phyloP scores from a whole-genome alignment of 1,140 invertebrate genomes.

The Amphibalanus amphitrite region DNA sequence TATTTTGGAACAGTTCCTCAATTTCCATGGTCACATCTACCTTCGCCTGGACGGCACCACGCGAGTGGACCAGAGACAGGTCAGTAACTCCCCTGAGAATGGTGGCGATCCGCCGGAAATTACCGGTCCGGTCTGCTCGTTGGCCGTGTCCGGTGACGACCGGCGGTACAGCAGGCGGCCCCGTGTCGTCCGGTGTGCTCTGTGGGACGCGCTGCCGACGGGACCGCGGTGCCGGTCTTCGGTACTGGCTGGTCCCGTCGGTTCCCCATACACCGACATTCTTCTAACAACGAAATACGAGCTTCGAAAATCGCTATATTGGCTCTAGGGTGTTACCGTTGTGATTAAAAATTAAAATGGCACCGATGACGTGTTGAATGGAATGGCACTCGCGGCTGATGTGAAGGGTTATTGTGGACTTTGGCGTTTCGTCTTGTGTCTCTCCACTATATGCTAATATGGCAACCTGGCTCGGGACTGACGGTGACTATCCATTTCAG shows the following conservation, averaged over 20 bases:
- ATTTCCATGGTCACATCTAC: constrained; percentile 93
- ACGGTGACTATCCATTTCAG: constrained; percentile 16
- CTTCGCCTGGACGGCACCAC: constrained; percentile 94
- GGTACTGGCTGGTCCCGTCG: not conserved
- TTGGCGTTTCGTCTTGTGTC: too few relatives aligned
- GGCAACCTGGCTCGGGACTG: too few relatives aligned
- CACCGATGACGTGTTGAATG: too few relatives aligned
- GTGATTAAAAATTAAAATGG: too few relatives aligned
- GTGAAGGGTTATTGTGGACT: too few relatives aligned
- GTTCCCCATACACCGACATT: not conserved
- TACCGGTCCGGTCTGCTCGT: not conserved
- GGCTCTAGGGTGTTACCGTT: too few relatives aligned
- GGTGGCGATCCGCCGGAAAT: not conserved
- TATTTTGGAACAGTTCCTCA: constrained; percentile 91
- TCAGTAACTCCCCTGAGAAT: constrained; percentile 24
- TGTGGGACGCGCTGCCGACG: not conserved
- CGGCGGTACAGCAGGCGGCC: not conserved
- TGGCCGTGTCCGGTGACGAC: constrained; percentile 3
- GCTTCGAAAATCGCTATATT: too few relatives aligned
- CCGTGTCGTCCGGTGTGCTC: too few relatives aligned
- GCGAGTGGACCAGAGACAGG: constrained; percentile 82
- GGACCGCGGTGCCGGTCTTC: not conserved
- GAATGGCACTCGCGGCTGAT: too few relatives aligned
- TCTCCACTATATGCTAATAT: too few relatives aligned
- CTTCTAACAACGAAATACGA: too few relatives aligned